phyloP scores from a whole-genome alignment of 2,113 vertebrate species.

The Pomatostomus ruficeps region DNA sequence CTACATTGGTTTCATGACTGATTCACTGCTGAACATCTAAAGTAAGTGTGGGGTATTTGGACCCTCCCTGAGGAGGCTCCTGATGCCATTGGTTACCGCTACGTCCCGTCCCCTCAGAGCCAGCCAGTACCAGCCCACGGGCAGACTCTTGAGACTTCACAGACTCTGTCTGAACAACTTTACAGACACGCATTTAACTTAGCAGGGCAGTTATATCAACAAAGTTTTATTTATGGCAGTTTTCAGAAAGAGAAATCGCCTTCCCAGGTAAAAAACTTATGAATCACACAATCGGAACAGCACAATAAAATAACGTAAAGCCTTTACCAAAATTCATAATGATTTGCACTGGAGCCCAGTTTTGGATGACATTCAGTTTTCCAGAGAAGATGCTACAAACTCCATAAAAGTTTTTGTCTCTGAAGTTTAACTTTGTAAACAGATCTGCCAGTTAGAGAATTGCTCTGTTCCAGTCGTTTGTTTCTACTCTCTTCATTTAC shows the following conservation, averaged over 20 bases:
- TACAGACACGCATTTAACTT: neutral
- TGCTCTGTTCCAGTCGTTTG: neutral
- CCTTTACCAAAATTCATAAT: neutral
- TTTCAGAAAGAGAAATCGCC: neutral
- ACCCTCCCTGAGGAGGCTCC: neutral
- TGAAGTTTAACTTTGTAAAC: neutral
- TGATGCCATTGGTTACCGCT: neutral
- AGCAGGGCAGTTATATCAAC: neutral
- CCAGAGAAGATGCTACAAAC: neutral
- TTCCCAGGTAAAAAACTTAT: neutral
- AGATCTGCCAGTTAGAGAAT: neutral
- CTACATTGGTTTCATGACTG: neutral
- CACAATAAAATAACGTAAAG: neutral
- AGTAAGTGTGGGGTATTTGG: accelerated
- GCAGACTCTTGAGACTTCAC: accelerated
- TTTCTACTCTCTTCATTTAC: neutral
- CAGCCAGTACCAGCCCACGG: neutral
- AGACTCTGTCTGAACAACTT: neutral
- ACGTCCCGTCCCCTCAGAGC: neutral
- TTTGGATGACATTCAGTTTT: neutral
- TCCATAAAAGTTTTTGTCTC: neutral
- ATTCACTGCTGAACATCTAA: neutral
- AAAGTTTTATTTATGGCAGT: neutral
- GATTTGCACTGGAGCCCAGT: neutral
- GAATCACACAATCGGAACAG: neutral